Conservation (phyloP, 1,140 invertebrate species). For the Aphaenogaster ashmeadi region DNA sequence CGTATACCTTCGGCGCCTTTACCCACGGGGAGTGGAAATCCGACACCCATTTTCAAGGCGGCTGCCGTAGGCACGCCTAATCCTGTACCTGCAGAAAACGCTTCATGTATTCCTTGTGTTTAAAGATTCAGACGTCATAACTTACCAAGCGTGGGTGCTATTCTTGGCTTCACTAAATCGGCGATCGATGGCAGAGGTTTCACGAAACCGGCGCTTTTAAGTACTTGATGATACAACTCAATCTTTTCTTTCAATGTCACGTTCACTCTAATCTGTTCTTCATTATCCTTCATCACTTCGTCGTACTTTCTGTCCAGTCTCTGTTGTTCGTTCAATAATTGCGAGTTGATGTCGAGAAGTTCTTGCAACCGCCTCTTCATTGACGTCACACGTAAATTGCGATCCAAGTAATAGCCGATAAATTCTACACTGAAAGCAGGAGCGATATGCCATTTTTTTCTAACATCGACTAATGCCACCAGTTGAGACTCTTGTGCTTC, state of each 20-base stretch:
- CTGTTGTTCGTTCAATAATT: slow-evolving; percentile 91
- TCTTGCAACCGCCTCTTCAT: slow-evolving; percentile 93
- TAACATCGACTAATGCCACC: slow-evolving; percentile 93
- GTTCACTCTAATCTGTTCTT: slow-evolving; percentile 85
- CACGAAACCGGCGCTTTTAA: slow-evolving; percentile 80
- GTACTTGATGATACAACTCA: slow-evolving; percentile 83
- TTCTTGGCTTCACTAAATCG: slow-evolving; percentile 81
- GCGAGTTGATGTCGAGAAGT: slow-evolving; percentile 92
- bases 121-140: neutral
- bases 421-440: slow-evolving; percentile 97
- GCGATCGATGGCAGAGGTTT: slow-evolving; percentile 81
- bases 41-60: slow-evolving; percentile 93
- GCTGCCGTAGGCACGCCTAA: slow-evolving; percentile 91
- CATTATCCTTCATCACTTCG: slow-evolving; percentile 88
- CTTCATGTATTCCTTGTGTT: neutral
- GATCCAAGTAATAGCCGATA: slow-evolving; percentile 97
- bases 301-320: slow-evolving; percentile 93
- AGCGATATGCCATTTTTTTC: slow-evolving; percentile 97
- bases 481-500: slow-evolving; percentile 94
- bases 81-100: slow-evolving; percentile 77
- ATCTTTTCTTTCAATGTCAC: slow-evolving; percentile 89
- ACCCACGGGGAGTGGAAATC: slow-evolving; percentile 90
- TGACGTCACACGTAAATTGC: slow-evolving; percentile 92
- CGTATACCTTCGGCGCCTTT: slow-evolving; percentile 87
- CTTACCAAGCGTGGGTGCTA: slow-evolving; percentile 80